These are phyloP conservation scores for Ecliptopera silaceata DNA, from an alignment of 2,888 invertebrate genomes.

Conservation along the genomic window DNA sequence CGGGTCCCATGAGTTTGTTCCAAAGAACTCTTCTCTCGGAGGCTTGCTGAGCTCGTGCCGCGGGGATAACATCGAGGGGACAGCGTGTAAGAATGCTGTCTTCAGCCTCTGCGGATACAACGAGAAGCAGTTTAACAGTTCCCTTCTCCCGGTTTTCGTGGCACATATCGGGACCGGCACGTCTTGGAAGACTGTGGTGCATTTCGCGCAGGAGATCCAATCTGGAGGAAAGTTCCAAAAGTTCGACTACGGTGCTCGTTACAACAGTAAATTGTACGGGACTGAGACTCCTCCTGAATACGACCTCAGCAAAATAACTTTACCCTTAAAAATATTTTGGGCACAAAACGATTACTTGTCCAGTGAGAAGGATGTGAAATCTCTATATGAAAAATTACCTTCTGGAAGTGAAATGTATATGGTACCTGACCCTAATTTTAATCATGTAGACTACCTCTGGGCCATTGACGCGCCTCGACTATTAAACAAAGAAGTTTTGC, in stretches of 20 bases:
- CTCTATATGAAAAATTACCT: constrained; percentile 75
- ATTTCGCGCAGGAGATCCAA: constrained; percentile 85
- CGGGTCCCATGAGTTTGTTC: constrained; percentile 88
- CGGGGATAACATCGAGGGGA: constrained; percentile 70
- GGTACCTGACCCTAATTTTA: constrained; percentile 85
- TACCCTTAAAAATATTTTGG: constrained; percentile 86
- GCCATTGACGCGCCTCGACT: constrained; percentile 83
- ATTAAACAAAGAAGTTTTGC: constrained; percentile 80
- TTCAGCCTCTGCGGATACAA: constrained; percentile 89
- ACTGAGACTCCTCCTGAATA: constrained; percentile 84
- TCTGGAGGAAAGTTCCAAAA: constrained; percentile 83
- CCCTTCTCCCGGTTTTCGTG: constrained; percentile 86
- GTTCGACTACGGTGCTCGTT: constrained; percentile 86
- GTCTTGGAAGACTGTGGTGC: constrained; percentile 88
- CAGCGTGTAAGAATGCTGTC: constrained; percentile 87
- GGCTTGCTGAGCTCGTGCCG: constrained; percentile 83
- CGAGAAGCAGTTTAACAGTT: constrained; percentile 86
- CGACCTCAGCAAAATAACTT: constrained; percentile 80
- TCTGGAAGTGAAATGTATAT: constrained; percentile 75
- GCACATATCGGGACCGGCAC: constrained; percentile 89
- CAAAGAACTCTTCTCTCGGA: constrained; percentile 83
- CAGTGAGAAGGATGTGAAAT: constrained; percentile 83
- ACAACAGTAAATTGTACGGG: constrained; percentile 83
- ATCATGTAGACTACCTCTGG: constrained; percentile 89
- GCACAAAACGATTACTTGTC: constrained; percentile 88